phyloP scores from a whole-genome alignment of 2,113 vertebrate genomes.

The Muntiacus muntjak region DNA sequence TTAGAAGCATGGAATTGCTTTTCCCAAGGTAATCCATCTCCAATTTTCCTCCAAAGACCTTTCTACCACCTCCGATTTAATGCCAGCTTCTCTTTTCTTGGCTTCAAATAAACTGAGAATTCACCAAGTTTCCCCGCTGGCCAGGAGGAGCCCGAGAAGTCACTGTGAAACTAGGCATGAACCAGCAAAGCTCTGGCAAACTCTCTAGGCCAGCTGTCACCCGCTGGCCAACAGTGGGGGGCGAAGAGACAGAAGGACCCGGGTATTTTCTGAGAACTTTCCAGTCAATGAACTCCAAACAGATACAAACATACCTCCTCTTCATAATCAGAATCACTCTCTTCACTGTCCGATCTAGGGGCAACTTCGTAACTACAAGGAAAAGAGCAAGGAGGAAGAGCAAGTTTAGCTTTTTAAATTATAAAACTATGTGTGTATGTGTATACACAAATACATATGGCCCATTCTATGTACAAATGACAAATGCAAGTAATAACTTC shows the following conservation, averaged over 20 bases:
- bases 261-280: neutral
- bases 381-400: neutral
- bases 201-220: neutral
- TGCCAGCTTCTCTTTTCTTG: neutral
- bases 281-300: neutral
- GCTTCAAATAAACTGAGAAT: neutral
- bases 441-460: neutral
- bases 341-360: slow-evolving; percentile 96
- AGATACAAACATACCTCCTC: slow-evolving; percentile 88
- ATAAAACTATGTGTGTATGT: neutral
- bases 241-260: neutral
- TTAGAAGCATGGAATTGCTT: neutral
- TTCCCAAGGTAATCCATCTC: neutral
- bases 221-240: neutral
- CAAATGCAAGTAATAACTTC: neutral
- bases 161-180: rapidly evolving
- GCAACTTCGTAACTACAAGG: slow-evolving; percentile 94
- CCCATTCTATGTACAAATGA: neutral
- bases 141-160: neutral
- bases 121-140: neutral
- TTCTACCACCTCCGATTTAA: neutral
- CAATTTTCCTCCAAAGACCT: neutral
- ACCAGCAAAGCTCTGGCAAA: neutral
- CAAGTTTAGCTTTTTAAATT: neutral
- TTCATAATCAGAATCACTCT: slow-evolving; percentile 95